These are phyloP conservation scores for Montipora foliosa DNA, from an alignment of 64 coral and sea anemone genomes.

Conservation along the genomic window DNA sequence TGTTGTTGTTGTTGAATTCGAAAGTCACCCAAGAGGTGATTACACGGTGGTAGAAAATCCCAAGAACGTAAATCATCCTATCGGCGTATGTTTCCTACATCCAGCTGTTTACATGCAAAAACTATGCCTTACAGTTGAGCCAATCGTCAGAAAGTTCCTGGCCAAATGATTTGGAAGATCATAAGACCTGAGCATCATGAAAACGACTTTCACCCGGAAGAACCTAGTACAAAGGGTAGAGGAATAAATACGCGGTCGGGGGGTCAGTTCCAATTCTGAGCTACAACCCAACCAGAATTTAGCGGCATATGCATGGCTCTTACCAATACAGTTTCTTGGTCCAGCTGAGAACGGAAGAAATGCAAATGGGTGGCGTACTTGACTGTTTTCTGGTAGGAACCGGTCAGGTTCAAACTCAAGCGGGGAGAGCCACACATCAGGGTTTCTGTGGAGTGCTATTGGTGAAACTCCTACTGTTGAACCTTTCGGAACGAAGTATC, in stretches of 20 bases:
- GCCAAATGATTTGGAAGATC: too few relatives aligned
- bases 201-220: too few relatives aligned
- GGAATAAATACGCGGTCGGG: too few relatives aligned
- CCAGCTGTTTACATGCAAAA: too few relatives aligned
- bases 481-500: conserved; percentile 34
- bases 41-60: too few relatives aligned
- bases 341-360: conserved; percentile 69
- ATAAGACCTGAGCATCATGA: too few relatives aligned
- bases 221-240: not conserved
- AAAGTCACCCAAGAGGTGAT: not conserved
- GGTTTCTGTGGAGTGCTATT: conserved; percentile 46
- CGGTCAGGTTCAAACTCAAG: conserved; percentile 56
- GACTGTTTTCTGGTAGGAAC: conserved; percentile 61
- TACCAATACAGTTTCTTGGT: conserved; percentile 76
- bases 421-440: conserved; percentile 51
- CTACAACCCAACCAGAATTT: too few relatives aligned
- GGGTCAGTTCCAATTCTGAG: too few relatives aligned
- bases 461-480: conserved; percentile 22
- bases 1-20: not conserved
- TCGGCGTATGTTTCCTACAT: too few relatives aligned
- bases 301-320: not conserved
- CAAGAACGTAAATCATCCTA: too few relatives aligned
- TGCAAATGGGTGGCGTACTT: conserved; percentile 59
- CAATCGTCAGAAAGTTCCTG: too few relatives aligned
- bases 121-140: too few relatives aligned